A percentile compares a stretch with the other conserved stretches of the same genome.
Evolutionary conservation across 2,113 vertebrate species (phyloP).

Genomic region (Irena cyanogastra): DNA sequence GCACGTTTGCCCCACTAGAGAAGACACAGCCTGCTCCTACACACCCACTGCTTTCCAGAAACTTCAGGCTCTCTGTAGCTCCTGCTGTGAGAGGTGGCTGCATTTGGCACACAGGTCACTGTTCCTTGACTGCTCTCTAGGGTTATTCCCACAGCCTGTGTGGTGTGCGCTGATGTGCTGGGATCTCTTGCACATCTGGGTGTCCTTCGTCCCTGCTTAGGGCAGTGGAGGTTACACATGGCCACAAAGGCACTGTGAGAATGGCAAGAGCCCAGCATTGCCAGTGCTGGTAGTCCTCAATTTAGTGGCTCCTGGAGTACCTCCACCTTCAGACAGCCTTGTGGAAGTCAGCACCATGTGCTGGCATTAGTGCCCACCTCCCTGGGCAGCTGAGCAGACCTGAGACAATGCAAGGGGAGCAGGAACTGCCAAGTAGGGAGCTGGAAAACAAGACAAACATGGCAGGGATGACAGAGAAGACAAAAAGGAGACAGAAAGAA

Average conservation of each 20-base stretch:
- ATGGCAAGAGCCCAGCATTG: not conserved
- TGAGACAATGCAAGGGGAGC: not conserved
- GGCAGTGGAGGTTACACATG: not conserved
- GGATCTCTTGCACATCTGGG: not conserved
- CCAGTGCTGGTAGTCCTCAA: not conserved
- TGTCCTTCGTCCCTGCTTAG: not conserved
- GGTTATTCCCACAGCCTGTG: not conserved
- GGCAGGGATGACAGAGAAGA: not conserved
- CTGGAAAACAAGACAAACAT: not conserved
- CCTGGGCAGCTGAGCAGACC: not conserved
- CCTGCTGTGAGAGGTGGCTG: not conserved
- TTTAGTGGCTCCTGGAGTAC: not conserved
- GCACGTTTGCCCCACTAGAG: not conserved
- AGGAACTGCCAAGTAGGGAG: not conserved
- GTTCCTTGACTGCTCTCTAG: not conserved
- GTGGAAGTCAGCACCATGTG: fast-evolving
- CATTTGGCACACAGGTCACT: not conserved
- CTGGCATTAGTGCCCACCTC: not conserved
- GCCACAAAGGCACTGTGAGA: not conserved
- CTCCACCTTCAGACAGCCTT: not conserved
- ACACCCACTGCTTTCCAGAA: not conserved
- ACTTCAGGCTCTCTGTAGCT: not conserved
- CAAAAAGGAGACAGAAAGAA: not conserved
- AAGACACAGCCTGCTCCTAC: not conserved
- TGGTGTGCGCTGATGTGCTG: not conserved